Conservation (phyloP, 1,140 invertebrate species). For the Drosophila aff. region DNA sequence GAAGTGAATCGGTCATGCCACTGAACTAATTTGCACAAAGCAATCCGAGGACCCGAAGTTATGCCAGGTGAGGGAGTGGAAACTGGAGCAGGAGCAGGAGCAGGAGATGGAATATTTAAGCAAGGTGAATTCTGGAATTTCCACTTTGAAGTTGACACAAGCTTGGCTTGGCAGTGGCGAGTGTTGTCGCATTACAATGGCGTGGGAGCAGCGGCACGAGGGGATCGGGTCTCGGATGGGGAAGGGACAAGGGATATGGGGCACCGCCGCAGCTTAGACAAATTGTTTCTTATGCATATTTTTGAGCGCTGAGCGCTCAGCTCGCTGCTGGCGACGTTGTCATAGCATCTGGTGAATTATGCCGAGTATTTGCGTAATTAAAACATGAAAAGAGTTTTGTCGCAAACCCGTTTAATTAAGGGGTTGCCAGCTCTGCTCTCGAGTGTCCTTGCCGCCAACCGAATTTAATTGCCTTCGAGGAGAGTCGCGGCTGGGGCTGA, state of each 20-base stretch:
- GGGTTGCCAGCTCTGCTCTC: constrained; percentile 7
- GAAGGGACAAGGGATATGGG: not conserved
- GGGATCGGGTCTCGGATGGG: not conserved
- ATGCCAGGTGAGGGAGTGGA: constrained; percentile 7
- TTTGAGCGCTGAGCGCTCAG: constrained; percentile 18
- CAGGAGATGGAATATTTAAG: constrained; percentile 19
- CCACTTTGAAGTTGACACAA: constrained; percentile 52
- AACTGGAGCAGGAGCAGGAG: constrained; percentile 14
- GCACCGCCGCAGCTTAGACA: constrained; percentile 60
- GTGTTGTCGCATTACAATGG: constrained; percentile 42
- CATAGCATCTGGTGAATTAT: constrained; percentile 70
- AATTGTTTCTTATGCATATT: constrained; percentile 74
- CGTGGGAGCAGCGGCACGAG: constrained; percentile 2
- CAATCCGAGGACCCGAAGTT: constrained; percentile 29
- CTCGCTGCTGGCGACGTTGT: constrained; percentile 15
- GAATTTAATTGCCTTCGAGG: constrained; percentile 30
- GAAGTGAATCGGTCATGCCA: constrained; percentile 31
- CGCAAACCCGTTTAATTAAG: constrained; percentile 77
- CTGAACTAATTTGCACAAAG: constrained; percentile 53
- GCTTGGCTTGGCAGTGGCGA: constrained; percentile 5
- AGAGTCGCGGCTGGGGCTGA: not conserved
- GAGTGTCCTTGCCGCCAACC: constrained; percentile 59
- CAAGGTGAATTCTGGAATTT: constrained; percentile 47
- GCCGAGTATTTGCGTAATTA: constrained; percentile 77
- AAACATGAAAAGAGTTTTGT: constrained; percentile 78